Percentiles rank a stretch among this genome's conserved stretches.
Evolutionary conservation across 2,113 vertebrate species (phyloP).

Genomic region (Antechinus stuartii): DNA sequence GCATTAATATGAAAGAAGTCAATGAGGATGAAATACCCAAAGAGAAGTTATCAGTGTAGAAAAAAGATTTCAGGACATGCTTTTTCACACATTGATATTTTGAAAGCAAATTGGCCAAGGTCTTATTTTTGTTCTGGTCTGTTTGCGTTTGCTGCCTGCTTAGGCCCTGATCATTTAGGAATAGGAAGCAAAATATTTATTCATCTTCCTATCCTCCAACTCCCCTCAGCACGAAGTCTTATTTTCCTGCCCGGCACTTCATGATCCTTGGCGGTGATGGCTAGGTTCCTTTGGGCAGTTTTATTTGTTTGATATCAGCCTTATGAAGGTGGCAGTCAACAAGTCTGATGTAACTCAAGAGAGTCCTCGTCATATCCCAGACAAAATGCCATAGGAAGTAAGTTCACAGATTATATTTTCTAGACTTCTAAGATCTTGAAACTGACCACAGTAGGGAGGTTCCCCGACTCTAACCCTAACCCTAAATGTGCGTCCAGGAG

Average conservation of each 20-base stretch:
- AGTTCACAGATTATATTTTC: background rate
- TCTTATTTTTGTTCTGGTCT: background rate
- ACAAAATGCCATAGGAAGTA: background rate
- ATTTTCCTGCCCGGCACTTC: background rate
- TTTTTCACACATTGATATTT: background rate
- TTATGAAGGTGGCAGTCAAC: background rate
- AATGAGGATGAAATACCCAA: background rate
- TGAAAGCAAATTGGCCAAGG: background rate
- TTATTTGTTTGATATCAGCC: background rate
- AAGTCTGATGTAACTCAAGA: background rate
- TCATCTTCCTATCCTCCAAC: background rate
- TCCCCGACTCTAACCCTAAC: too few species aligned
- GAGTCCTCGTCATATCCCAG: background rate
- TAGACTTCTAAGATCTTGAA: background rate
- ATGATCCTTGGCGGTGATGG: background rate
- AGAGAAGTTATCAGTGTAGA: background rate
- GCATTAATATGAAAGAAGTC: background rate
- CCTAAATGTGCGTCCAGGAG: too few species aligned
- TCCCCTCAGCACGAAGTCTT: background rate
- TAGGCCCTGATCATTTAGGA: background rate
- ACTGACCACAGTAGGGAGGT: background rate
- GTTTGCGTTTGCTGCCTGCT: background rate
- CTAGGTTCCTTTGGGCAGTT: background rate
- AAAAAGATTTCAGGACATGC: background rate
- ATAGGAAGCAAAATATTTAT: conserved; percentile 4